Evolutionary conservation across 2,888 invertebrate genomes (phyloP), one percentile per base, ranked within the genome.

Genomic region (Spisula solida): DNA sequence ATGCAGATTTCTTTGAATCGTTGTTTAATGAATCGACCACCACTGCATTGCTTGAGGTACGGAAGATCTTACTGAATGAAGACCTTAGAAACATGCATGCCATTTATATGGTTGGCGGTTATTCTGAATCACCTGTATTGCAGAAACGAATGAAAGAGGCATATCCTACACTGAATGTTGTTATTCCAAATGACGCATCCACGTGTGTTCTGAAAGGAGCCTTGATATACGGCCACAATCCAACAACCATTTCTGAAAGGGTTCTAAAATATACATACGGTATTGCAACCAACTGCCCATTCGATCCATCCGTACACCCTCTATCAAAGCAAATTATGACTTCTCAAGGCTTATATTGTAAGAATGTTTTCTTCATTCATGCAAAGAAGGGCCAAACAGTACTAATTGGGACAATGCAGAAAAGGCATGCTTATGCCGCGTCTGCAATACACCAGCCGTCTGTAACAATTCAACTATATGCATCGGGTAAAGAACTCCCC

Each of bases 31-130:
- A 88, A 16, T 84, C 88, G 14, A 70, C 84, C 20, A 6, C 14
- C 2, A 81, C 48, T 6, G 78, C 84, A 31, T 34, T 81, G 16
- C 18, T n/a, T 10, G 51, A 66, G 47, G 20, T 88, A 5, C 84
- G 48, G 25, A n/a, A 25, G 41, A n/a, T 88, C 2, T 29, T 88
- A 10, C 20, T n/a, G 10, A 18, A 84, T 48, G 80, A 80, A 47
- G 47, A 79, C n/a, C 34, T 79, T 1, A 82, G 29, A 55, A 18
- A 47, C 1, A 47, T 88, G 12, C 79, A 48, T 12, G 80, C 88
- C 0, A 83, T 88, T n/a, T 66, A 84, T 79, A 88, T 88, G 88
- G 88, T 88, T 29, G 88, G 88, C 51, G 88, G 88, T 18, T 88
- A 60, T 48, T 88, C 84, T 8, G 80, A 88, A 14, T 88, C 84